phyloP scores from a whole-genome alignment of 2,797 vertebrate species.

The Paedocypris micromegethes region DNA sequence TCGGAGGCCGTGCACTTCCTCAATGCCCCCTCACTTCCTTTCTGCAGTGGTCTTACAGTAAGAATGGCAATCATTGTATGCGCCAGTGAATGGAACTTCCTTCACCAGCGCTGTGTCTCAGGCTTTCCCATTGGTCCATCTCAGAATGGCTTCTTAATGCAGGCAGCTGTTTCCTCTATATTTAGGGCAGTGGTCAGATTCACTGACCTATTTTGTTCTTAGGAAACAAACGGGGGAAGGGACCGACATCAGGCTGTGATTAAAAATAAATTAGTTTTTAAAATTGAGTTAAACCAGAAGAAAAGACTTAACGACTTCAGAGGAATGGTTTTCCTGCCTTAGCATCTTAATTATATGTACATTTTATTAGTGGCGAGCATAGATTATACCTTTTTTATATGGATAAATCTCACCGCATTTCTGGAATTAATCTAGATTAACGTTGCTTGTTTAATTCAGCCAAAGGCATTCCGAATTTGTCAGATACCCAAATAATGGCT shows the following conservation, averaged over 20 bases:
- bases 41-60: conserved; percentile 30
- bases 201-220: conserved; percentile 28
- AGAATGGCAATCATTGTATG: conserved; percentile 47
- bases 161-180: conserved; percentile 44
- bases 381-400: too few relatives aligned
- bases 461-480: too few relatives aligned
- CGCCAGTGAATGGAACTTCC: conserved; percentile 41
- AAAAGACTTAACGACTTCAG: too few relatives aligned
- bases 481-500: too few relatives aligned
- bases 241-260: not conserved
- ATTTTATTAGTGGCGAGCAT: too few relatives aligned
- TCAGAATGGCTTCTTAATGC: conserved; percentile 38
- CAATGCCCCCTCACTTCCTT: conserved; percentile 33
- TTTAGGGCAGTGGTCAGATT: conserved; percentile 43
- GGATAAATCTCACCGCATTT: too few relatives aligned
- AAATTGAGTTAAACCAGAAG: too few relatives aligned
- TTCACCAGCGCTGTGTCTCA: conserved; percentile 29
- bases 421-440: too few relatives aligned
- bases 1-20: conserved; percentile 42
- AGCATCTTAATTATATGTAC: too few relatives aligned
- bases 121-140: conserved; percentile 32
- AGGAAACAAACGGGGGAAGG: conserved; percentile 4
- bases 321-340: too few relatives aligned
- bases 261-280: not conserved
- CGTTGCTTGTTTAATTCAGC: too few relatives aligned